Conservation (phyloP, 2,113 vertebrate species). For the Peromyscus leucopus region DNA sequence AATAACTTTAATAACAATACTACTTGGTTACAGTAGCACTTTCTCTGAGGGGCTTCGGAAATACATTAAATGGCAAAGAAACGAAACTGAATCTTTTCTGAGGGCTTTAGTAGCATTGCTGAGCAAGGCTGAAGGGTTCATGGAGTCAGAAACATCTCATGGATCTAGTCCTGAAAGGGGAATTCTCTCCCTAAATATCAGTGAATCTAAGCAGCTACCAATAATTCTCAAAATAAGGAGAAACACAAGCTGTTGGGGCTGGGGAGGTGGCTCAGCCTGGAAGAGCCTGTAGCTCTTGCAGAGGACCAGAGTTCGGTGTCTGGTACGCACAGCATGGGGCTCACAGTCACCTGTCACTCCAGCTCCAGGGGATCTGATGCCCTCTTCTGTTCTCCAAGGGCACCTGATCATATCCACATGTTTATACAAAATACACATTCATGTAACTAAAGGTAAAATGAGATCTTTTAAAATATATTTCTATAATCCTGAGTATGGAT, state of each 20-base stretch:
- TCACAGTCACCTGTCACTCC: not conserved
- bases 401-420: too few relatives aligned
- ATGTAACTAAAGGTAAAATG: not conserved
- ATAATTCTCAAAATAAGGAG: not conserved
- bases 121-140: constrained; percentile 37
- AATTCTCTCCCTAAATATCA: not conserved
- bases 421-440: not conserved
- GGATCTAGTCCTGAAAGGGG: not conserved
- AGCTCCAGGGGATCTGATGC: not conserved
- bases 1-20: constrained; percentile 78
- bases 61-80: constrained; percentile 51
- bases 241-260: not conserved
- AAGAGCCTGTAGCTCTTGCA: not conserved
- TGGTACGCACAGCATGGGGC: too few relatives aligned
- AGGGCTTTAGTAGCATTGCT: constrained; percentile 17
- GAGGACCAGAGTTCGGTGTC: not conserved
- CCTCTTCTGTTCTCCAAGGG: not conserved
- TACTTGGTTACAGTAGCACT: constrained; percentile 11
- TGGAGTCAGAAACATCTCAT: not conserved
- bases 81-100: not conserved
- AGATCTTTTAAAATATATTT: constrained; percentile 2
- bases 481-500: constrained; percentile 49
- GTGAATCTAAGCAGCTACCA: not conserved
- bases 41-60: constrained; percentile 69
- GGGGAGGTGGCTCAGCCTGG: not conserved